A percentile compares a stretch with the other conserved stretches of the same genome.
Evolutionary conservation across 2,888 invertebrate species (phyloP).

Genomic region (Suillia variegata): DNA sequence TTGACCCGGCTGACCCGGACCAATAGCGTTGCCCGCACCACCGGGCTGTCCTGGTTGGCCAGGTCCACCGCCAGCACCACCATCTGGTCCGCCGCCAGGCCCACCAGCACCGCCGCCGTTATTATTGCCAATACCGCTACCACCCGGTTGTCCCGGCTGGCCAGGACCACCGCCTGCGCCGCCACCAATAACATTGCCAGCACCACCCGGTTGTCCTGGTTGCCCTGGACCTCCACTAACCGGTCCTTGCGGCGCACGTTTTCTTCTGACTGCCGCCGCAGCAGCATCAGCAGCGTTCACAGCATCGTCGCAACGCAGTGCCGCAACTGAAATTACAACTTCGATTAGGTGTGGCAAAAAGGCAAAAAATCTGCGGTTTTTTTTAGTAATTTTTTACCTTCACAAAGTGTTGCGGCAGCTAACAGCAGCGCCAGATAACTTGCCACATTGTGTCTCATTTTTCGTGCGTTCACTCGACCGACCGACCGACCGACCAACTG

Average conservation of each 20-base stretch:
- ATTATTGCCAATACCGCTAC: not conserved
- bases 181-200: not conserved
- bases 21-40: not conserved
- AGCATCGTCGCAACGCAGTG: too few relatives aligned
- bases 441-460: too few relatives aligned
- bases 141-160: conserved; percentile 4
- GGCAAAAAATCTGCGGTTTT: too few relatives aligned
- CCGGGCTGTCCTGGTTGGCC: not conserved
- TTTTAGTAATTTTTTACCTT: too few relatives aligned
- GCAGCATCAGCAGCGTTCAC: too few relatives aligned
- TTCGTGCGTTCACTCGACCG: too few relatives aligned
- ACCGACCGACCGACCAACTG: too few relatives aligned
- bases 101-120: not conserved
- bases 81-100: not conserved
- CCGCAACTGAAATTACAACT: too few relatives aligned
- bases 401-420: too few relatives aligned
- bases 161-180: not conserved
- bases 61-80: not conserved
- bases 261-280: conserved; percentile 15
- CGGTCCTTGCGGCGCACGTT: not conserved
- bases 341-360: too few relatives aligned
- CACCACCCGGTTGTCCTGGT: not conserved
- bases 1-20: not conserved
- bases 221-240: conserved; percentile 9
- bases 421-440: too few relatives aligned